These are phyloP conservation scores for Penaeus japonicus DNA, from an alignment of 1,140 invertebrate genomes.

Conservation along the genomic window DNA sequence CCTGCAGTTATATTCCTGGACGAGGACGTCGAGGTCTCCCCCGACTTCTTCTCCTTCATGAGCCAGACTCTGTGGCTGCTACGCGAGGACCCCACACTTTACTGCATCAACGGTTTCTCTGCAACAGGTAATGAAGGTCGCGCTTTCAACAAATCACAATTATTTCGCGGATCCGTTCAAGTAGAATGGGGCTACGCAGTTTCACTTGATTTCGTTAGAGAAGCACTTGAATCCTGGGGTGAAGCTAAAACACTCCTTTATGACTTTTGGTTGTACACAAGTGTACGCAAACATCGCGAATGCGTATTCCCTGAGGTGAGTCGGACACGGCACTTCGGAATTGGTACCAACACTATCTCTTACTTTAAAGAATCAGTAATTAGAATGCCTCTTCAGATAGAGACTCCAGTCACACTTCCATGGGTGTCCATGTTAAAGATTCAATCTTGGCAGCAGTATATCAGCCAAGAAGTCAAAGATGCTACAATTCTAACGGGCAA, in stretches of 20 bases:
- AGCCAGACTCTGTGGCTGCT: slow-evolving; percentile 71
- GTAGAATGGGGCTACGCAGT: slow-evolving; percentile 56
- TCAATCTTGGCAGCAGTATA: too few relatives aligned
- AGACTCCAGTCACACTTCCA: not conserved
- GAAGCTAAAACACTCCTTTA: slow-evolving; percentile 23
- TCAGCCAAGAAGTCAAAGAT: not conserved
- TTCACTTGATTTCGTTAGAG: slow-evolving; percentile 30
- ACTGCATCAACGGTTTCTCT: slow-evolving; percentile 72
- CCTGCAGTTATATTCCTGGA: slow-evolving; percentile 70
- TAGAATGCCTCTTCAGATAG: not conserved
- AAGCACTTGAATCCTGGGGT: slow-evolving; percentile 35
- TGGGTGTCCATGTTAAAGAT: too few relatives aligned
- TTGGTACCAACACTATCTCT: slow-evolving; percentile 40
- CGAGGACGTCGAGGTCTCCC: slow-evolving; percentile 74
- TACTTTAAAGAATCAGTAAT: slow-evolving; percentile 22
- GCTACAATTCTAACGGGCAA: not conserved
- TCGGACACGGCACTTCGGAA: slow-evolving; percentile 43
- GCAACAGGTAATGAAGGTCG: slow-evolving; percentile 8
- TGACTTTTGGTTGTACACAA: slow-evolving; percentile 49
- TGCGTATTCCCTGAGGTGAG: slow-evolving; percentile 51
- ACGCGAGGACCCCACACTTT: slow-evolving; percentile 69
- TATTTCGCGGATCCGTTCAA: slow-evolving; percentile 38
- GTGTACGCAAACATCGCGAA: slow-evolving; percentile 28
- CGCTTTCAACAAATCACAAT: not conserved
- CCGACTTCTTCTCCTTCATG: slow-evolving; percentile 74